These are phyloP conservation scores for Babyrousa celebensis DNA, from an alignment of 2,797 vertebrate genomes.

Conservation along the genomic window DNA sequence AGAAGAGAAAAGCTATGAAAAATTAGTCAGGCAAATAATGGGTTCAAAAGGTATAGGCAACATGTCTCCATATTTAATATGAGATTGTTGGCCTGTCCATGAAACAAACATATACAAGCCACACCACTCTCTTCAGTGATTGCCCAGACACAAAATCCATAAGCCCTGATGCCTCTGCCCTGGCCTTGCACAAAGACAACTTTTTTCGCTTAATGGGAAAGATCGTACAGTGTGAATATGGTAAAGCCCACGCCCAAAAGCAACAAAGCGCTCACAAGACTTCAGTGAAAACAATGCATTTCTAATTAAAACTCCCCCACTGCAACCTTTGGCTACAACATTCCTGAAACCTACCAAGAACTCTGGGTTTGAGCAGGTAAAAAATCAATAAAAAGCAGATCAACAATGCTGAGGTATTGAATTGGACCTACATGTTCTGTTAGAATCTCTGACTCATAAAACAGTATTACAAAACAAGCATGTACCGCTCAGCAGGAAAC, in stretches of 20 bases:
- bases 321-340: conserved; percentile 74
- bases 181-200: conserved; percentile 77
- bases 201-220: conserved; percentile 70
- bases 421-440: conserved; percentile 90
- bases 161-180: conserved; percentile 82
- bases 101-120: conserved; percentile 82
- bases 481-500: conserved; percentile 90
- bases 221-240: conserved; percentile 68
- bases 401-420: conserved; percentile 90
- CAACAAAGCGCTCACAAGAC: conserved; percentile 57
- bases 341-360: conserved; percentile 85
- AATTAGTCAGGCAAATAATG: conserved; percentile 74
- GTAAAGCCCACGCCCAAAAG: conserved; percentile 62
- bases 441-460: conserved; percentile 90
- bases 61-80: conserved; percentile 64
- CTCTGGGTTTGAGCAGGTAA: conserved; percentile 89
- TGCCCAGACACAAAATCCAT: conserved; percentile 84
- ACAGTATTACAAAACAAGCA: conserved; percentile 90
- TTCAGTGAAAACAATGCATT: conserved; percentile 84
- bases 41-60: conserved; percentile 73
- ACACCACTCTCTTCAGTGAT: conserved; percentile 81
- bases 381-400: conserved; percentile 93
- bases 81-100: conserved; percentile 81
- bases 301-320: conserved; percentile 89
- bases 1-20: conserved; percentile 74